phyloP scores from a whole-genome alignment of 2,797 vertebrate species.

The Luscinia megarhynchos region DNA sequence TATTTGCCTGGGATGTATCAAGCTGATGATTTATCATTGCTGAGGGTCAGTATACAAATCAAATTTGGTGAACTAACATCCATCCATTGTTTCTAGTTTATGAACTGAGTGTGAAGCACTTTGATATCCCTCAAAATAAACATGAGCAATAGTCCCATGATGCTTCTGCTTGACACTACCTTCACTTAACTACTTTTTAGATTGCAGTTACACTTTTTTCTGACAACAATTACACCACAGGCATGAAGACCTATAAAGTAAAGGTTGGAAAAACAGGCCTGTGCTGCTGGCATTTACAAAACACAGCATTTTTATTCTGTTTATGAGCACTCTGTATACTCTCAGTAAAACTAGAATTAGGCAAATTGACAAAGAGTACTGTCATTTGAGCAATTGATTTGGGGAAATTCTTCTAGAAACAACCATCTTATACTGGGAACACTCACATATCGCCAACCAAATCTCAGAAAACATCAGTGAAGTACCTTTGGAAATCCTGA shows the following conservation, averaged over 20 bases:
- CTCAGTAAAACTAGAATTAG: neutral
- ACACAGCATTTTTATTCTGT: neutral
- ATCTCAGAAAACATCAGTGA: neutral
- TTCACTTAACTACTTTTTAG: neutral
- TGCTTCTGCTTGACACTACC: neutral
- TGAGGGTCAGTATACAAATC: neutral
- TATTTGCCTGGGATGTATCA: neutral
- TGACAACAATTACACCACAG: neutral
- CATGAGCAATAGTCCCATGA: rapidly evolving
- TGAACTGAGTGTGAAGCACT: neutral
- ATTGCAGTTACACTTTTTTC: neutral
- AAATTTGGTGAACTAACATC: neutral
- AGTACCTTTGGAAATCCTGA: neutral
- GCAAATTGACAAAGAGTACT: neutral
- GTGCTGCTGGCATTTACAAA: neutral
- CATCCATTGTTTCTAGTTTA: neutral
- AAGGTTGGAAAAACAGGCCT: neutral
- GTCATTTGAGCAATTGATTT: neutral
- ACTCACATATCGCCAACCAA: neutral
- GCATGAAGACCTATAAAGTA: neutral
- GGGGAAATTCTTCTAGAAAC: neutral
- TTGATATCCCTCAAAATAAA: slow-evolving; percentile 9
- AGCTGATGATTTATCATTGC: neutral
- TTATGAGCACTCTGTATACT: neutral
- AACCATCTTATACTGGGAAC: neutral